phyloP scores from a whole-genome alignment of 2,113 vertebrate genomes.

The Salminus brasiliensis region DNA sequence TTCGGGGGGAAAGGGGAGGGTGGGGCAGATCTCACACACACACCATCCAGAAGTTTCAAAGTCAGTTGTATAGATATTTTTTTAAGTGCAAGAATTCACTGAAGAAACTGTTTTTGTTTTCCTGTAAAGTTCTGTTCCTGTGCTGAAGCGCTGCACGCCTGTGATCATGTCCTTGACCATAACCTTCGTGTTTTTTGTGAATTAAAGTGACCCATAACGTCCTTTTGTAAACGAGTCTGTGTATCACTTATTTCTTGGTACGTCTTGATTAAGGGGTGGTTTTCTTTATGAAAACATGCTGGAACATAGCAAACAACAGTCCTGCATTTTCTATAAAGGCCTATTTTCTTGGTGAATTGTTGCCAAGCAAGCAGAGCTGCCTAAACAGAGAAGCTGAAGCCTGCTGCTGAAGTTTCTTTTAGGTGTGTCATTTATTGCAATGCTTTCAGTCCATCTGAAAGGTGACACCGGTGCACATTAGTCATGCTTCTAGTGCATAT shows the following conservation, averaged over 20 bases:
- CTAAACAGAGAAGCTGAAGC: no score
- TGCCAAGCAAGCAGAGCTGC: no score
- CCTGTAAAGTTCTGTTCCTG: conserved; percentile 19
- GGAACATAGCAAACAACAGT: no score
- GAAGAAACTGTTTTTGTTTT: not conserved
- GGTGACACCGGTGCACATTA: no score
- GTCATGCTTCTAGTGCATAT: no score
- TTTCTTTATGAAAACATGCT: no score
- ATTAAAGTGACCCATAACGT: conserved; percentile 49
- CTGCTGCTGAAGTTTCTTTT: no score
- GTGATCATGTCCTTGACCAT: conserved; percentile 19
- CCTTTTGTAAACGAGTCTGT: conserved; percentile 50
- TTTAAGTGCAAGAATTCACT: conserved; percentile 44
- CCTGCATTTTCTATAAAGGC: no score
- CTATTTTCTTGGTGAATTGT: no score
- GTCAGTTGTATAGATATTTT: conserved; percentile 54
- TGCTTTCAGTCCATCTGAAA: no score
- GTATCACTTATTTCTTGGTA: conserved; percentile 22
- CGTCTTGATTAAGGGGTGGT: not conserved
- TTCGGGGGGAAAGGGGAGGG: not conserved
- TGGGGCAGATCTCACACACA: not conserved
- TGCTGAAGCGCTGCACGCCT: conserved; percentile 31
- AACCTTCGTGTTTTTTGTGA: conserved; percentile 44
- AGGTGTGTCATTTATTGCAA: no score
- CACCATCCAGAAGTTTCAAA: conserved; percentile 14